Evolutionary conservation across 2,113 vertebrate genomes (phyloP).

Genomic region (Aramus guarauna): DNA sequence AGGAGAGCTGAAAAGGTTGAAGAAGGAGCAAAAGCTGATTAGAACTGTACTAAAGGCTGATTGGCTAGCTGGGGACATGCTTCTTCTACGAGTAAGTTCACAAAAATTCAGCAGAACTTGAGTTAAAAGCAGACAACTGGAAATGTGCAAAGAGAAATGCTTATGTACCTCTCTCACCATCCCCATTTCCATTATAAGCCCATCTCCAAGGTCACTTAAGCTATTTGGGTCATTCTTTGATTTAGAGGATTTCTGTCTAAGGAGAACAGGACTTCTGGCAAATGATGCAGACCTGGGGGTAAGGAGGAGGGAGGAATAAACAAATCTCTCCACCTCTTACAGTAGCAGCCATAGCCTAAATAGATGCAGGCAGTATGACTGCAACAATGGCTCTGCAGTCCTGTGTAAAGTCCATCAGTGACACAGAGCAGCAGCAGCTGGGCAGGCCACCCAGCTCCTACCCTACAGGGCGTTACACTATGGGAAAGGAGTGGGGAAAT

Average conservation of each 20-base stretch:
- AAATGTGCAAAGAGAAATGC: neutral
- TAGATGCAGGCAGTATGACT: neutral
- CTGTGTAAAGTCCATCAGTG: neutral
- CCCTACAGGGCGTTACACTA: neutral
- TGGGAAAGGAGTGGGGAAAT: neutral
- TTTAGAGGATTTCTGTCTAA: neutral
- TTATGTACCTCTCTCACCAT: neutral
- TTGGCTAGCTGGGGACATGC: neutral
- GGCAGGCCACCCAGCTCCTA: neutral
- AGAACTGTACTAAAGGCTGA: neutral
- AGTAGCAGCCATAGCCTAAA: neutral
- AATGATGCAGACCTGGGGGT: neutral
- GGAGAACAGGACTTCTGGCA: neutral
- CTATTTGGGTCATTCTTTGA: neutral
- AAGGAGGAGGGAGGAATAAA: neutral
- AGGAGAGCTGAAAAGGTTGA: neutral
- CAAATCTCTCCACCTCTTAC: neutral
- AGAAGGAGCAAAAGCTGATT: neutral
- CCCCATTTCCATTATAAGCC: neutral
- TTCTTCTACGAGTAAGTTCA: neutral
- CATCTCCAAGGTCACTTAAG: neutral
- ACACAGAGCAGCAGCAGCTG: neutral
- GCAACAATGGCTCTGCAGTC: neutral
- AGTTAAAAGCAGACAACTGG: neutral
- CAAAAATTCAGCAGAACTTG: neutral